Percentiles rank a stretch among this genome's conserved stretches.
Evolutionary conservation across 2,797 vertebrate genomes (phyloP).

Genomic region (Columba guinea): DNA sequence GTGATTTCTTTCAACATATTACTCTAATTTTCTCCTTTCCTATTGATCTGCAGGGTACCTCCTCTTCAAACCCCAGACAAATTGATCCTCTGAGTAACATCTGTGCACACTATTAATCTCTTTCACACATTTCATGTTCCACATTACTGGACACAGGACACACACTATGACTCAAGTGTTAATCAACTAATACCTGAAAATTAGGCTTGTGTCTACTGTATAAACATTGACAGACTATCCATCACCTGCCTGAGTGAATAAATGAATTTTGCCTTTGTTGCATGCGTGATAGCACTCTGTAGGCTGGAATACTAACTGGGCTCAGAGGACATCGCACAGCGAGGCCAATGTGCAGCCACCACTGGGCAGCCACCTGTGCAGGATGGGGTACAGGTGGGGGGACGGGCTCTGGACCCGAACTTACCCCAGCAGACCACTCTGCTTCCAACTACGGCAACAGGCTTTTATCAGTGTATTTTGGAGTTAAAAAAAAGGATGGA

Average conservation of each 20-base stretch:
- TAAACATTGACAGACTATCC: conserved; percentile 73
- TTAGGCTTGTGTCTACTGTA: conserved; percentile 69
- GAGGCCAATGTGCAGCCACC: neutral
- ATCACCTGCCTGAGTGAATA: conserved; percentile 57
- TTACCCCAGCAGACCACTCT: neutral
- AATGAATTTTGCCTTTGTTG: conserved; percentile 60
- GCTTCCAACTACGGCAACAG: neutral
- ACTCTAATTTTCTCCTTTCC: conserved; percentile 72
- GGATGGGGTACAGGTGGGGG: neutral
- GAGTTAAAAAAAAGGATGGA: neutral
- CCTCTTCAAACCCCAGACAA: conserved; percentile 73
- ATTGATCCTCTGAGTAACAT: conserved; percentile 77
- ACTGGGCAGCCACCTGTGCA: neutral
- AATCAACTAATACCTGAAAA: conserved; percentile 75
- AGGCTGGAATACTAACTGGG: neutral
- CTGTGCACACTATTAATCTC: conserved; percentile 75
- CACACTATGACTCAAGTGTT: conserved; percentile 72
- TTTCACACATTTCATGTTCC: conserved; percentile 72
- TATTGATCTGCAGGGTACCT: conserved; percentile 70
- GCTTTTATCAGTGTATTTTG: neutral
- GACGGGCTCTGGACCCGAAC: neutral
- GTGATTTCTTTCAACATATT: conserved; percentile 64
- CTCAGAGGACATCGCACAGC: neutral
- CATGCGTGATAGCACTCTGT: neutral
- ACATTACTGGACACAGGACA: conserved; percentile 73